Evolutionary conservation across 2,888 invertebrate species (phyloP).

Genomic region (Pherbina coryleti): DNA sequence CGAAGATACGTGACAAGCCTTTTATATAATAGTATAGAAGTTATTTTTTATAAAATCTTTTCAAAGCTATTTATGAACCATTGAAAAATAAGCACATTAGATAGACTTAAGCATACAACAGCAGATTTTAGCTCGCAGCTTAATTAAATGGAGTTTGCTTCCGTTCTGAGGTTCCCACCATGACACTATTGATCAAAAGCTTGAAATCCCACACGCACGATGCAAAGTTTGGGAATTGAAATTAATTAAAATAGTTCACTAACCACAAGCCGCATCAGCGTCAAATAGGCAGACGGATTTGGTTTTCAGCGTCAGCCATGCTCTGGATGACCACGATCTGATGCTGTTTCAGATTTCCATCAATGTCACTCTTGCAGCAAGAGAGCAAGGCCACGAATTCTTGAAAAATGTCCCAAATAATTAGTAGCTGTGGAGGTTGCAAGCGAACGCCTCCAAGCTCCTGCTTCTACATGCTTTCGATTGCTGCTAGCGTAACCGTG

Average conservation of each 20-base stretch:
- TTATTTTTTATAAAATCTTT: too few relatives aligned
- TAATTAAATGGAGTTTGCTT: too few relatives aligned
- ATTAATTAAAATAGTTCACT: constrained; percentile 13
- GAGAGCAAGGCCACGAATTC: neutral
- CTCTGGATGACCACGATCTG: neutral
- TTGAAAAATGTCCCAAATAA: neutral
- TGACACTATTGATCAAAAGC: neutral
- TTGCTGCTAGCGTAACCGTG: neutral
- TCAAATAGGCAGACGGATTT: neutral
- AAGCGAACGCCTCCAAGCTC: neutral
- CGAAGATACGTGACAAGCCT: too few relatives aligned
- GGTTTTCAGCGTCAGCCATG: neutral
- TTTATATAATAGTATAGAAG: too few relatives aligned
- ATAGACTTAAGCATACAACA: too few relatives aligned
- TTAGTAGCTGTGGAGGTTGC: neutral
- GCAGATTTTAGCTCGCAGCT: too few relatives aligned
- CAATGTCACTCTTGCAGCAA: neutral
- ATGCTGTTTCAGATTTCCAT: neutral
- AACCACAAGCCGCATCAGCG: neutral
- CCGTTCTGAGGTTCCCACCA: too few relatives aligned
- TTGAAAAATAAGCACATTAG: too few relatives aligned
- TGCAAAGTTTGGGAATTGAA: neutral
- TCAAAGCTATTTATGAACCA: too few relatives aligned
- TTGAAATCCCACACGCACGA: neutral
- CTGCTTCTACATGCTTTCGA: neutral